Base-by-base conservation (phyloP, 2,113 vertebrate genomes). In the Eclectus roratus region DNA sequence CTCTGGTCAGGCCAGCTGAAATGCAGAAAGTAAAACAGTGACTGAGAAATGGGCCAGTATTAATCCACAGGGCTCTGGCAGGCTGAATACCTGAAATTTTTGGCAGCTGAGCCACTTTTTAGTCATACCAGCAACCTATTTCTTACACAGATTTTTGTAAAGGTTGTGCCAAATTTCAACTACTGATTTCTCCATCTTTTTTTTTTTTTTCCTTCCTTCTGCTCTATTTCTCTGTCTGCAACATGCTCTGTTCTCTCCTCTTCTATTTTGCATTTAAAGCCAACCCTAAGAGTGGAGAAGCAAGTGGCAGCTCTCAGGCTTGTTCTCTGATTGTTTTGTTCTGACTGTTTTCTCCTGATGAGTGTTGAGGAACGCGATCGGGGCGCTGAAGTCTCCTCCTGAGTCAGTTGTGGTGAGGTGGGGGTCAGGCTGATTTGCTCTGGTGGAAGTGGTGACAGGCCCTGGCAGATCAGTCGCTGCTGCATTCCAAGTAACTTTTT, bases 1-100 rank as follows among this genome's bases (percentile, higher is more conserved):
- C 80, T 94, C 60, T 85, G 94, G 93, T 74, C 88, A 96, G 88
- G 83, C 90, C 83, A 46, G 76, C 92, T 96, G 88, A 93, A 88
- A 41, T 44, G 86, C 81, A 93, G 63, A 92, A 93, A 95, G 91
- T 92, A 86, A 93, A 96, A 89, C 95, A 91, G 91, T 29, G 52
- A 49, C 88, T 87, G 94, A 96, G 96, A 93, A 95, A 87, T 72
- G 85, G 88, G 85, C 93, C 84, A 96, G 66, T 95, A 93, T 90
- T 93, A 97, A 95, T 96, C 93, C 16, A 1, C 95, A 96, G 88
- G 88, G 92, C 93, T 94, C 91, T 96, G 94, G 92, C 93, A 91
- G 94, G 23, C 93, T 63, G 88, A 97, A 96, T 96, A 96, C 94
- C 96, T 96, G 94, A 94, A 94, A 97, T 96, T 93, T 64, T 97